Base-by-base conservation (phyloP, 2,113 vertebrate species). In the Pygoscelis adeliae region DNA sequence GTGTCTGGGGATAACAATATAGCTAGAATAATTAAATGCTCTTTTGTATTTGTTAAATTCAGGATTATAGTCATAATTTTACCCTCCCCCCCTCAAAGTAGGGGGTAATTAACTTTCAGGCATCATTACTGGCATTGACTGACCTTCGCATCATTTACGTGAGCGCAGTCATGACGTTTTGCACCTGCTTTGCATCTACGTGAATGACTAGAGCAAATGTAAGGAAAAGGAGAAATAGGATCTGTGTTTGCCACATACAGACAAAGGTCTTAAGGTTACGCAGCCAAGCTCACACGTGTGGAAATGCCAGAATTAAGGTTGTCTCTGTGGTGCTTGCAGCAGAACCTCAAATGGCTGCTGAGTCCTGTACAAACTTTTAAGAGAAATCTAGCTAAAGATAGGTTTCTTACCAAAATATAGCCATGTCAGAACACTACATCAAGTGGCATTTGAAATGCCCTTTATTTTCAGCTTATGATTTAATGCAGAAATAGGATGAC, bases 401-500 rank as follows among this genome's bases (percentile, higher is more conserved):
- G 52, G 23, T 27, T 67, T 73, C 87, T 49, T n/a, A 55, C 26
- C 82, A 46, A 84, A 95, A 61, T 25, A 15, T 2, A 73, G n/a
- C 49, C 71, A 21, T 59, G 71, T 38, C 95, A 83, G 76, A 59
- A 29, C 3, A 1, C 80, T 91, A 16, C 87, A 70, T n/a, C 59
- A 61, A 69, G 47, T 84, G 93, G 66, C 84, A 67, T 90, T 96
- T 94, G 79, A 96, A 96, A 89, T 92, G 89, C 59, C 80, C 92
- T 95, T 97, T 95, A 36, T 93, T 92, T 93, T 77, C 83, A 53
- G 93, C 44, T 83, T 81, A 32, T 62, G 88, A 81, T 93, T 97
- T 89, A 77, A 84, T 56, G 50, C 73, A 89, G 93, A 78, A 83
- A 56, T 12, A 26, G 85, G n/a, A 77, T 65, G 76, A 71, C 40